Evolutionary conservation across 2,888 invertebrate genomes (phyloP).

Genomic region (Lacanobia oleracea): DNA sequence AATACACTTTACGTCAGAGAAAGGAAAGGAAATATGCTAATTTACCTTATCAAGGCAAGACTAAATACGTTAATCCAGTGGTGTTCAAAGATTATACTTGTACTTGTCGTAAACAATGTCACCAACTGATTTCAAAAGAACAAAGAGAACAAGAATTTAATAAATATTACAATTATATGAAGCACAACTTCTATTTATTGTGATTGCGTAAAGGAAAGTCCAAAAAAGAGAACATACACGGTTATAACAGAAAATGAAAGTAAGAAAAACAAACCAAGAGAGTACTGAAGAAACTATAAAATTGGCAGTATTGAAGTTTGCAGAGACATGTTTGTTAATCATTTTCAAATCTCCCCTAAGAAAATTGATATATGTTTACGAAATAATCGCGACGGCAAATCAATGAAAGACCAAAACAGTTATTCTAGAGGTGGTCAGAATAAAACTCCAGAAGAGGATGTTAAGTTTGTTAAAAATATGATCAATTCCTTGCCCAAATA

Average conservation of each 20-base stretch:
- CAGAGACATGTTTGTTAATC: conserved; percentile 42
- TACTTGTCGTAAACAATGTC: conserved; percentile 35
- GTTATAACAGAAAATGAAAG: conserved; percentile 17
- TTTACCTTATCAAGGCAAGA: too few species aligned
- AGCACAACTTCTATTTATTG: conserved; percentile 42
- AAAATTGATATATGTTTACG: conserved; percentile 32
- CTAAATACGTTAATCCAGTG: conserved; percentile 19
- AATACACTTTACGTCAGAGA: too few species aligned
- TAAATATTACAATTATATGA: conserved; percentile 36
- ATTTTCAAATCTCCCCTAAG: conserved; percentile 41
- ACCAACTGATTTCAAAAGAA: conserved; percentile 33
- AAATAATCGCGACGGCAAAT: conserved; percentile 27
- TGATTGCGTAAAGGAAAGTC: conserved; percentile 15
- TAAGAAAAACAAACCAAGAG: conserved; percentile 36
- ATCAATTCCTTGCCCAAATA: conserved; percentile 4
- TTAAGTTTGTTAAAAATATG: conserved; percentile 9
- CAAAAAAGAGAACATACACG: conserved; percentile 33
- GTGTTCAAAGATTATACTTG: conserved; percentile 40
- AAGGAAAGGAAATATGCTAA: too few species aligned
- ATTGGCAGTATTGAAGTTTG: conserved; percentile 30
- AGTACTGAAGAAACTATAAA: conserved; percentile 28
- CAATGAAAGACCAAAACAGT: conserved; percentile 29
- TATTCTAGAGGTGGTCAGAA: conserved; percentile 25
- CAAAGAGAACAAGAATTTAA: conserved; percentile 38
- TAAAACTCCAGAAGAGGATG: conserved; percentile 34